phyloP scores from a whole-genome alignment of 2,888 invertebrate genomes.

The Lumbricus terrestris region DNA sequence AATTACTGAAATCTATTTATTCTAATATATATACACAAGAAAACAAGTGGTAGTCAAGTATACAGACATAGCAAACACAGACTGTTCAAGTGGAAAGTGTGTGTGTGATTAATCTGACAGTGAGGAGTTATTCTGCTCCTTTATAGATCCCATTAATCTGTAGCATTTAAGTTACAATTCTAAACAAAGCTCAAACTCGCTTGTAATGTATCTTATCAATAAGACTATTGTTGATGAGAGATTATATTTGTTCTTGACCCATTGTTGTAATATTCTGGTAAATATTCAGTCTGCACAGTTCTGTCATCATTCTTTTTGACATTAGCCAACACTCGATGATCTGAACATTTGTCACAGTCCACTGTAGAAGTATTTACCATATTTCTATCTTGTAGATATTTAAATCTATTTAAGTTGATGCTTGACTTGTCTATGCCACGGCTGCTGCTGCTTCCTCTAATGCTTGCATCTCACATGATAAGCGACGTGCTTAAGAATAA shows the following conservation, averaged over 20 bases:
- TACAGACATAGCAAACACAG: too few species aligned
- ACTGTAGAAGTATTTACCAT: neutral
- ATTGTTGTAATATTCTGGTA: neutral
- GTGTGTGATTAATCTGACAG: too few species aligned
- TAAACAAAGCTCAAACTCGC: neutral
- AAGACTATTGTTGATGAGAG: neutral
- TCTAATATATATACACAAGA: too few species aligned
- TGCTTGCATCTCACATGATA: neutral
- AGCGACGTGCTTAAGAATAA: neutral
- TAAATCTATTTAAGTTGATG: neutral
- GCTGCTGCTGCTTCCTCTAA: too few species aligned
- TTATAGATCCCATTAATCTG: neutral
- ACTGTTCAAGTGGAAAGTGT: too few species aligned
- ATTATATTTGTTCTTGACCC: neutral
- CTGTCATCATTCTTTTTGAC: neutral
- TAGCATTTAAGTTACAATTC: neutral
- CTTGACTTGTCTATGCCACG: neutral
- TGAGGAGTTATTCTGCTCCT: neutral
- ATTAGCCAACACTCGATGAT: neutral
- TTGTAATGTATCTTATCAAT: neutral
- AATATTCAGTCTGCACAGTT: neutral
- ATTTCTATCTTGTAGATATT: neutral
- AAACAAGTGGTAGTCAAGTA: too few species aligned
- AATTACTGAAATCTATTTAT: too few species aligned
- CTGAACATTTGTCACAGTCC: neutral